Percentiles rank a stretch among this genome's conserved stretches.
Evolutionary conservation across 2,888 invertebrate species (phyloP).

Genomic region (Caenorhabditis wallacei): DNA sequence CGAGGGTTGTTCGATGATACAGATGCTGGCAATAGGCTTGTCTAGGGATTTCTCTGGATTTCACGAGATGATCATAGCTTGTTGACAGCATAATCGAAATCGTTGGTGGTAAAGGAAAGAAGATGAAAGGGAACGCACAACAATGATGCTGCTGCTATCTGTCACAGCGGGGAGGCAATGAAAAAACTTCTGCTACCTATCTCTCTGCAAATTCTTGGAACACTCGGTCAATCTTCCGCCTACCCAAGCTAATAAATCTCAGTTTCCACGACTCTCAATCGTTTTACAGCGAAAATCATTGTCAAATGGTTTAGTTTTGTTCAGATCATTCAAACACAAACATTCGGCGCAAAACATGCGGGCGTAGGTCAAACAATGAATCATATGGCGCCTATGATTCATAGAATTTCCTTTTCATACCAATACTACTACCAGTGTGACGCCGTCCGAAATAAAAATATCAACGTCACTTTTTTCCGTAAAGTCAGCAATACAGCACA

Average conservation of each 20-base stretch:
- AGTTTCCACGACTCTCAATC: constrained; percentile 22
- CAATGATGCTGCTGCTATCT: constrained; percentile 32
- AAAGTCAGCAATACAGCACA: constrained; percentile 37
- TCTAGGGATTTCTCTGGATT: constrained; percentile 36
- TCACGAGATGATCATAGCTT: constrained; percentile 52
- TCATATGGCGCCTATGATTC: constrained; percentile 56
- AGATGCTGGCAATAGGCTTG: constrained; percentile 25
- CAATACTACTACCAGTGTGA: constrained; percentile 46
- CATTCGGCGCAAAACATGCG: constrained; percentile 45
- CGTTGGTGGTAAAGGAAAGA: constrained; percentile 34
- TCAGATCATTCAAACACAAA: constrained; percentile 13
- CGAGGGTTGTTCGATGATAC: constrained; percentile 2
- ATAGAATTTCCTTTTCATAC: constrained; percentile 36
- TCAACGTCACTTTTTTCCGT: constrained; percentile 55
- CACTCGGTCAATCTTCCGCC: constrained; percentile 49
- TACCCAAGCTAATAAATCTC: constrained; percentile 59
- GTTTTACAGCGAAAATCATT: constrained; percentile 14
- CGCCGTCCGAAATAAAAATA: constrained; percentile 60
- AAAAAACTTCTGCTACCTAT: constrained; percentile 55
- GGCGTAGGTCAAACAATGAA: constrained; percentile 63
- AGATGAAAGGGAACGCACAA: constrained; percentile 40
- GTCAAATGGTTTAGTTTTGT: constrained; percentile 23
- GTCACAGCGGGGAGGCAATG: constrained; percentile 21
- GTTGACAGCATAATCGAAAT: constrained; percentile 45
- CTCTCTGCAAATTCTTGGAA: constrained; percentile 46